A percentile compares a stretch with the other conserved stretches of the same genome.
phyloP scores from a whole-genome alignment of 1,140 invertebrate species.

The Microplitis mediator region DNA sequence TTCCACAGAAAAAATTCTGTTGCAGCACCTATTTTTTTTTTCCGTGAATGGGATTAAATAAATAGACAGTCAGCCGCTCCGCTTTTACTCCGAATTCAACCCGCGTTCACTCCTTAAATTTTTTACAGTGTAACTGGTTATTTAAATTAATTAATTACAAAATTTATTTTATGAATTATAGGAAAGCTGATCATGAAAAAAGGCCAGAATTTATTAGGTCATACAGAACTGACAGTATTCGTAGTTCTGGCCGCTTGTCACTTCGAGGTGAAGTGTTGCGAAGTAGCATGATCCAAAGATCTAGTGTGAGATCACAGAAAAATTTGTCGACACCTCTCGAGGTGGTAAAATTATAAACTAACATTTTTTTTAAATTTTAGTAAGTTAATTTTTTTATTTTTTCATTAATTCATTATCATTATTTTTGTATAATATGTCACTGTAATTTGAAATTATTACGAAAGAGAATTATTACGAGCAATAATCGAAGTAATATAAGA shows the following conservation, averaged over 20 bases:
- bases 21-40: too few relatives aligned
- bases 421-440: too few relatives aligned
- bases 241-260: constrained; percentile 66
- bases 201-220: constrained; percentile 43
- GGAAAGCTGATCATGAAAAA: constrained; percentile 46
- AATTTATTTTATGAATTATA: constrained; percentile 25
- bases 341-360: constrained; percentile 40
- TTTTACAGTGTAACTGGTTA: too few relatives aligned
- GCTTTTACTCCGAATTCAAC: too few relatives aligned
- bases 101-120: too few relatives aligned
- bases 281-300: constrained; percentile 70
- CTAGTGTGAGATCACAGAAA: constrained; percentile 47
- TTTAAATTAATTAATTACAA: neutral
- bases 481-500: too few relatives aligned
- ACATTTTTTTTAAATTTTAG: neutral
- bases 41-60: too few relatives aligned
- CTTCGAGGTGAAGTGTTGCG: constrained; percentile 68
- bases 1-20: too few relatives aligned
- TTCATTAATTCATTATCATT: neutral
- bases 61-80: too few relatives aligned
- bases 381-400: neutral
- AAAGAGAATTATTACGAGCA: too few relatives aligned
- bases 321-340: constrained; percentile 24
- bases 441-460: too few relatives aligned
- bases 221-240: constrained; percentile 50